A percentile compares a stretch with the other conserved stretches of the same genome.
phyloP scores from a whole-genome alignment of 2,113 vertebrate species.

The Aythya baeri region DNA sequence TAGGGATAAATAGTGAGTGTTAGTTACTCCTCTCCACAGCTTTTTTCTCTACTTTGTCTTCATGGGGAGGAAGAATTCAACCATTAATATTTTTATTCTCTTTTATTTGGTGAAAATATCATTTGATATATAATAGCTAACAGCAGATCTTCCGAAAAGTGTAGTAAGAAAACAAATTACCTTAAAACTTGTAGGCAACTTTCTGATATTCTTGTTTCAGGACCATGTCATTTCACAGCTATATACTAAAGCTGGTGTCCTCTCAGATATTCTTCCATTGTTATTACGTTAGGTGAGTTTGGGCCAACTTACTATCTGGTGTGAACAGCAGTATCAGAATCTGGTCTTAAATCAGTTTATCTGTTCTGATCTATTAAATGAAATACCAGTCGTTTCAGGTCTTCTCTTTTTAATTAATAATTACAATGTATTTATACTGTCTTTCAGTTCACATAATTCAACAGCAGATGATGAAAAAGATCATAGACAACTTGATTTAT shows the following conservation, averaged over 20 bases:
- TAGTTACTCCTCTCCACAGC: not conserved
- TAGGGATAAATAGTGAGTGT: not conserved
- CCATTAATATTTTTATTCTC: not conserved
- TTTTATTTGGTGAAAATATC: not conserved
- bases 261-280: not conserved
- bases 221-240: not conserved
- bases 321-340: not conserved
- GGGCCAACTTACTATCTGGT: not conserved
- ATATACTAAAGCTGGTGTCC: fast-evolving
- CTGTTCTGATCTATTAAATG: not conserved
- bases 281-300: not conserved
- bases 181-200: not conserved
- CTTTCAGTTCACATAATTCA: not conserved
- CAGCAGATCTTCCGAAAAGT: not conserved
- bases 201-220: not conserved
- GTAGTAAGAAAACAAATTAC: not conserved
- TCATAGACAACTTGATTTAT: not conserved
- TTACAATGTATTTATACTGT: not conserved
- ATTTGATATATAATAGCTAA: not conserved
- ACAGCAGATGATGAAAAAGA: not conserved
- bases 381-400: not conserved
- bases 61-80: not conserved
- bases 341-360: not conserved
- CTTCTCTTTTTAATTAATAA: not conserved
- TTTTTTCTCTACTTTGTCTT: not conserved